phyloP scores from a whole-genome alignment of 2,797 vertebrate genomes.

The Chiroxiphia lanceolata region DNA sequence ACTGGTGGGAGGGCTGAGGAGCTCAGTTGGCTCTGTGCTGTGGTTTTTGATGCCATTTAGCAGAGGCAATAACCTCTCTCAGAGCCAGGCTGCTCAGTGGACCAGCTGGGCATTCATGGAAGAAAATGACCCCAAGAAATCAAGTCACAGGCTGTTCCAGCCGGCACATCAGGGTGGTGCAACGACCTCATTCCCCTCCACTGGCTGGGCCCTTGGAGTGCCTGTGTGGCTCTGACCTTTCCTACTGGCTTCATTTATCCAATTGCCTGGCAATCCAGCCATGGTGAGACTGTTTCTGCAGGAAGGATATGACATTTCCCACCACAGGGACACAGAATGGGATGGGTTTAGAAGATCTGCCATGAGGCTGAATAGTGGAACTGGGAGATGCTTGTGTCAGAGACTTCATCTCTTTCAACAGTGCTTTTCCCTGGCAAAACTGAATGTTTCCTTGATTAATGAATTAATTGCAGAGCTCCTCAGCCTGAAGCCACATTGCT shows the following conservation, averaged over 20 bases:
- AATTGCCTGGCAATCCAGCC: neutral
- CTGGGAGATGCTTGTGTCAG: neutral
- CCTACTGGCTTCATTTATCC: neutral
- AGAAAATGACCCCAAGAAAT: neutral
- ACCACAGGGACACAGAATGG: rapidly evolving
- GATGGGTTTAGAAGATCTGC: neutral
- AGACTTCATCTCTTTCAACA: neutral
- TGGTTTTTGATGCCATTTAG: neutral
- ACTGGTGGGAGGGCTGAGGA: neutral
- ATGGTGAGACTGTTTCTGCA: neutral
- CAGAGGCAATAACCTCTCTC: neutral
- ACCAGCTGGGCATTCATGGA: neutral
- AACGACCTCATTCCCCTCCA: neutral
- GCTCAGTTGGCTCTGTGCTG: rapidly evolving
- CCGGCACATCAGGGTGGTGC: rapidly evolving
- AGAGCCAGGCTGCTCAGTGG: neutral
- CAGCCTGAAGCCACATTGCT: neutral
- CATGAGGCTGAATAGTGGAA: rapidly evolving
- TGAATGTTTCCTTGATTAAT: neutral
- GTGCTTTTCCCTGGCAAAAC: neutral
- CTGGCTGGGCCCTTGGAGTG: neutral
- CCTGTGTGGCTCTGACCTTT: neutral
- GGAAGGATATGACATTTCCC: neutral
- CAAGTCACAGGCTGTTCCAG: neutral
- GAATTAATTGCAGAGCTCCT: neutral